Evolutionary conservation across 1,140 invertebrate genomes (phyloP), one percentile per base, ranked within the genome.

Genomic region (silkworm (Bombyx mori)): DNA sequence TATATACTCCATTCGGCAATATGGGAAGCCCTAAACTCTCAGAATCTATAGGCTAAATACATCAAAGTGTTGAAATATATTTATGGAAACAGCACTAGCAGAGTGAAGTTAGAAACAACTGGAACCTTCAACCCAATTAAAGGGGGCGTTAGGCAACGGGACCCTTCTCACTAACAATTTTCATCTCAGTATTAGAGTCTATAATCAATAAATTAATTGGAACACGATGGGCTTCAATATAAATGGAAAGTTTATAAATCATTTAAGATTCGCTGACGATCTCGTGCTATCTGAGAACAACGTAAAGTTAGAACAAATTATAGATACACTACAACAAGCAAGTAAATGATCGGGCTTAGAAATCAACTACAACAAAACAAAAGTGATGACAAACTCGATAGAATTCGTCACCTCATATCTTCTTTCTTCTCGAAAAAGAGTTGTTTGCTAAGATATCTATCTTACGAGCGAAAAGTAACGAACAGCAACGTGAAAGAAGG

Each of bases 61-160:
- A n/a, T 58, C 1, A 55, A 57, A 4, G 44, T 55, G 3, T 3
- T 62, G 42, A 12, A 55, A 54, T 50, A 62, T 26, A 53, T 62
- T 8, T 62, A 57, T 42, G 1, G 8, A 12, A 57, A 62, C 35
- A 42, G 60, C 44, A 44, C 44, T 9, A 62, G 56, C 46, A 62
- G 56, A 54, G 44, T 62, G 2, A 57, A 46, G 47, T 18, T 60
- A 26, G 52, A 60, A 10, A 54, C 42, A 9, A 54, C 42, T 12
- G 57, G 58, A 2, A 43, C 52, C 4, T 18, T 18, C 35, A 54
- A 58, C 3, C 35, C 43, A 12, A 55, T 58, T 18, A 26, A 12
- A 49, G 54, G 60, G 58, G 60, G 56, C 6, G 60, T 62, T 1
- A 62, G 56, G 53, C 60, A 54, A 22, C 8, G 12, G 35, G 48